Percentiles rank a stretch among this genome's conserved stretches.
Evolutionary conservation across 2,113 vertebrate species (phyloP).

Genomic region (Parotia lawesii): DNA sequence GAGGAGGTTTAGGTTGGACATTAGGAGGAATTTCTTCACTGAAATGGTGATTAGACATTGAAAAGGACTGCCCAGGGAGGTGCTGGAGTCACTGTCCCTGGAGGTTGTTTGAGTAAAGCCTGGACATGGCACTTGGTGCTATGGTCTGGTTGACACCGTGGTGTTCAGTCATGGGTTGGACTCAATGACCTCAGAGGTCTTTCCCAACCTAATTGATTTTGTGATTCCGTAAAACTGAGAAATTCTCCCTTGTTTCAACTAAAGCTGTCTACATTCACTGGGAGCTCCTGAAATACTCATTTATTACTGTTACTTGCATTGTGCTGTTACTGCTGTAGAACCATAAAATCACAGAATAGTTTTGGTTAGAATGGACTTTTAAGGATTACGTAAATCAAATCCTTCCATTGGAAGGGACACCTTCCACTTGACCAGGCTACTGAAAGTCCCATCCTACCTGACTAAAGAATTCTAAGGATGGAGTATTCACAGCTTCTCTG

Average conservation of each 20-base stretch:
- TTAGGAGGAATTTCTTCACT: not conserved
- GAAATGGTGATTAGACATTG: not conserved
- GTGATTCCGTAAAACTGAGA: not conserved
- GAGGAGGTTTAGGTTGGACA: not conserved
- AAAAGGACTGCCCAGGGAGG: not conserved
- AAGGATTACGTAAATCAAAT: fast-evolving
- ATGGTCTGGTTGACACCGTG: fast-evolving
- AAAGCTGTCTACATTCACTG: not conserved
- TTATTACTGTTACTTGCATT: not conserved
- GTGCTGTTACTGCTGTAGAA: not conserved
- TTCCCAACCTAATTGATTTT: not conserved
- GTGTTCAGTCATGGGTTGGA: not conserved
- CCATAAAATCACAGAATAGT: not conserved
- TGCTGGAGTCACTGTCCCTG: not conserved
- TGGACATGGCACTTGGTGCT: not conserved
- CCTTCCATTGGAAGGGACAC: fast-evolving
- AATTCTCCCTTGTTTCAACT: not conserved
- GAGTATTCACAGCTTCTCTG: not conserved
- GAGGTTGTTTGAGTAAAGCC: not conserved
- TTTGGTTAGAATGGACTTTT: not conserved
- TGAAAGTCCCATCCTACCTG: not conserved
- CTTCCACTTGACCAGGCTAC: not conserved
- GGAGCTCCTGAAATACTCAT: fast-evolving
- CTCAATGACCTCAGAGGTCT: not conserved
- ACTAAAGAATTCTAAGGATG: not conserved